Evolutionary conservation across 1,140 invertebrate genomes (phyloP).

Genomic region (Lamellibrachia luymesi): DNA sequence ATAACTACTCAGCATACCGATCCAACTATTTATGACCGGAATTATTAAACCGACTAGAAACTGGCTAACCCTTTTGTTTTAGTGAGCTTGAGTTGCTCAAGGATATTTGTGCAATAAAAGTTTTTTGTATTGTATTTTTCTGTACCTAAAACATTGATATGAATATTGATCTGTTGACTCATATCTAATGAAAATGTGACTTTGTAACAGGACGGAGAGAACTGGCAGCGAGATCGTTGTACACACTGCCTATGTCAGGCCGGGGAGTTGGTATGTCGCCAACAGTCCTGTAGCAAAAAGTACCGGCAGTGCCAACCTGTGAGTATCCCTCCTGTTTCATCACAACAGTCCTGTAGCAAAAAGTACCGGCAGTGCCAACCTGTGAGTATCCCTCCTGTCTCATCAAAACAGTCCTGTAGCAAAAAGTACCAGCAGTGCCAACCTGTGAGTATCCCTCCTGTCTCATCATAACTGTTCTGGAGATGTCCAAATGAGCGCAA

Average conservation of each 20-base stretch:
- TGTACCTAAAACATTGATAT: too few relatives aligned
- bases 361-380: not conserved
- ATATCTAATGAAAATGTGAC: not conserved
- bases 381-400: not conserved
- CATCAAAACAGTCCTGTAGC: not conserved
- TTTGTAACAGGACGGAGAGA: not conserved
- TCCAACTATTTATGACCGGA: too few relatives aligned
- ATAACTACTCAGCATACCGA: too few relatives aligned
- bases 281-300: not conserved
- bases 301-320: not conserved
- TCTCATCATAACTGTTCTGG: too few relatives aligned
- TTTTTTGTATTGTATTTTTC: too few relatives aligned
- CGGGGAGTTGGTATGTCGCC: not conserved
- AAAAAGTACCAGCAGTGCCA: not conserved
- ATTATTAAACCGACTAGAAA: too few relatives aligned
- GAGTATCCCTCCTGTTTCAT: not conserved
- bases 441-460: not conserved
- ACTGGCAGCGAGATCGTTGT: not conserved
- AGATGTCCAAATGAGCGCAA: not conserved
- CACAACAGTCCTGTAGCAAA: not conserved
- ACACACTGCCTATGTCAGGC: not conserved
- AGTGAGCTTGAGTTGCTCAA: too few relatives aligned
- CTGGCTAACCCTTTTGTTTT: too few relatives aligned
- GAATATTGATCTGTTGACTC: too few relatives aligned
- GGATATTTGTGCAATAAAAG: too few relatives aligned